Evolutionary conservation across 2,888 invertebrate species (phyloP), one percentile per base, ranked within the genome.

Genomic region (Lymantria dispar): DNA sequence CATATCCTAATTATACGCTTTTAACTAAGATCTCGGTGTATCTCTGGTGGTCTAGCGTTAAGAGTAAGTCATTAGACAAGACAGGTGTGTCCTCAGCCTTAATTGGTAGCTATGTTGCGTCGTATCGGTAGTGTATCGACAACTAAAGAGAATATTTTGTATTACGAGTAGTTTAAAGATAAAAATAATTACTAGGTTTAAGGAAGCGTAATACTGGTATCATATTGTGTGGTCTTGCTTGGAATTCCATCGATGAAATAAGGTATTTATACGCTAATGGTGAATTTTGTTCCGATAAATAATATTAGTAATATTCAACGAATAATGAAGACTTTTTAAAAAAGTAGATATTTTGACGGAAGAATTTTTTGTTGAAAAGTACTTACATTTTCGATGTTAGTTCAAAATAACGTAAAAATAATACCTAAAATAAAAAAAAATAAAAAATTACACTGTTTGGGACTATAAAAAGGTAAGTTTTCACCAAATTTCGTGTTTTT

Each of bases 31-130:
- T 40, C 45, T 31, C 31, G 37, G n/a, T 14, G 33, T 37, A 1
- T 39, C 39, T 39, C 50, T 43, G 50, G 58, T 55, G 54, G 54
- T 51, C 52, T 47, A 36, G 12, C 38, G 39, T 54, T 48, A n/a
- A 51, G 52, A 68, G 60, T 72, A 61, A 67, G 68, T 58, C 64
- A 69, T 66, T 64, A 69, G 62, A n/a, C 42, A 37, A 14, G 54
- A 60, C 65, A 67, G 64, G 67, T 67, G 71, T 72, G 66, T 64
- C 58, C 54, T 45, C 45, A 47, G 61, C 33, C 64, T 76, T 78
- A 78, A 78, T 76, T 78, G 76, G 75, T 37, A 56, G 51, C 56
- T 72, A 43, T 76, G 76, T 78, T 57, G 58, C 40, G 7, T 52
- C 54, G 49, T 75, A 72, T 76, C 72, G 61, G 54, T 45, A 48